Base-by-base conservation (phyloP, 2,888 invertebrate genomes). In the Megaustenia siamemsis region DNA sequence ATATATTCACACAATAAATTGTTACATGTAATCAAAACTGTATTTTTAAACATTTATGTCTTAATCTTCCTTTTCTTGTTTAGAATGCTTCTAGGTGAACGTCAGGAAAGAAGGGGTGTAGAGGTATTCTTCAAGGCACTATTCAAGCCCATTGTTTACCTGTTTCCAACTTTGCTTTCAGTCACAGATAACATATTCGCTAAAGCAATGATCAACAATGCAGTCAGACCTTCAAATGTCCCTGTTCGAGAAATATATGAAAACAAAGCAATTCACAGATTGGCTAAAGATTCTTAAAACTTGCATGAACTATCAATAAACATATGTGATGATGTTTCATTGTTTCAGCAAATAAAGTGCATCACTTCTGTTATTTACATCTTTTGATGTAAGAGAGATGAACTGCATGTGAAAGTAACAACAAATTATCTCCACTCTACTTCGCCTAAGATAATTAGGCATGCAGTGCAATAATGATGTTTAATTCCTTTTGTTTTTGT, bases 151-250 rank as follows among this genome's bases (percentile, higher is more conserved):
- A 76, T 94, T 0, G 87, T 90, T 10, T 89, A 87, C 66, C 69
- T 91, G 10, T 92, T 92, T 84, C 93, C 94, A 0, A 93, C 93
- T 15, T 90, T 90, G 10, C 89, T 92, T 6, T 91, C 92, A 8
- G 90, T 92, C 35, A 93, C 93, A 0, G 90, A 91, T 18, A 89
- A 90, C 15, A 89, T 88, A 2, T 87, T 93, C 24, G 93, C 92
- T 24, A 89, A 89, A 82, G 93, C 93, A 45, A 93, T 94, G 91
- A 85, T 93, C 56, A 92, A 91, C 85, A 90, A 89, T 86, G 90
- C 89, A 12, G 86, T 92, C 4, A 71, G 89, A 8, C 87, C 90
- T 5, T 10, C 35, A 3, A 35, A 35, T 3, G 80, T 86, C 10
- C 86, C 87, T 0, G 79, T 89, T 35, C 84, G 80, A 15, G 32